These are phyloP conservation scores for Norana najaformis DNA, from an alignment of 2,888 invertebrate species.

Conservation along the genomic window DNA sequence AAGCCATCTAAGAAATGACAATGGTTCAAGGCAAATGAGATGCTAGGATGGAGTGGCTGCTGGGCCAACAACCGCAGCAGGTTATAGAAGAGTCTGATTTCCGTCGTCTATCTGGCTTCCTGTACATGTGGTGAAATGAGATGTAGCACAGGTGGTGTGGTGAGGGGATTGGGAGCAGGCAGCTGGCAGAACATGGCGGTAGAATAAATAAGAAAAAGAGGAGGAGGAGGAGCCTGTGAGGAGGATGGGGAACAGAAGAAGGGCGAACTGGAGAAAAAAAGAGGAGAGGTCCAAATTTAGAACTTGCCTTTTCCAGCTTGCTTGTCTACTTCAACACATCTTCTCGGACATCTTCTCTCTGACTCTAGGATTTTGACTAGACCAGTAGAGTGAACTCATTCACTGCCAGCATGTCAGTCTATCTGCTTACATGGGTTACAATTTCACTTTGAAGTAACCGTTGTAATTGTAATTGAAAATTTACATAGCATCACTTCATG, in stretches of 20 bases:
- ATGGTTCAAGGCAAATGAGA: neutral
- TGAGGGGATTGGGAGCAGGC: neutral
- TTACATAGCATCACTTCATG: too few species aligned
- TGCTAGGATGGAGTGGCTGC: neutral
- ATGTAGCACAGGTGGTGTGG: neutral
- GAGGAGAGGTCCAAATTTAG: too few species aligned
- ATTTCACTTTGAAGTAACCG: too few species aligned
- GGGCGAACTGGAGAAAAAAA: neutral
- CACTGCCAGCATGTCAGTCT: too few species aligned
- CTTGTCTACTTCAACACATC: too few species aligned
- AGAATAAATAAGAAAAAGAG: neutral
- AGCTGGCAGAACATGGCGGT: neutral
- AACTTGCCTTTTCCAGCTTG: too few species aligned
- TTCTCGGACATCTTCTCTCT: too few species aligned
- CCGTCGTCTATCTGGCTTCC: neutral
- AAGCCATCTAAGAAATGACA: neutral
- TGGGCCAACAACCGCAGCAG: neutral
- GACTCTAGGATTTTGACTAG: too few species aligned
- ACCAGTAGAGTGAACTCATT: too few species aligned
- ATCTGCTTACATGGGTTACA: too few species aligned
- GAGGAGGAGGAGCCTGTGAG: neutral
- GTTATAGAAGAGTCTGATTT: neutral
- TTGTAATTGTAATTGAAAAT: too few species aligned
- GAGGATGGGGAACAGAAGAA: neutral
- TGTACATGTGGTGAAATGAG: neutral